Base-by-base conservation (phyloP, 2,888 invertebrate genomes). In the Magallana nippona region DNA sequence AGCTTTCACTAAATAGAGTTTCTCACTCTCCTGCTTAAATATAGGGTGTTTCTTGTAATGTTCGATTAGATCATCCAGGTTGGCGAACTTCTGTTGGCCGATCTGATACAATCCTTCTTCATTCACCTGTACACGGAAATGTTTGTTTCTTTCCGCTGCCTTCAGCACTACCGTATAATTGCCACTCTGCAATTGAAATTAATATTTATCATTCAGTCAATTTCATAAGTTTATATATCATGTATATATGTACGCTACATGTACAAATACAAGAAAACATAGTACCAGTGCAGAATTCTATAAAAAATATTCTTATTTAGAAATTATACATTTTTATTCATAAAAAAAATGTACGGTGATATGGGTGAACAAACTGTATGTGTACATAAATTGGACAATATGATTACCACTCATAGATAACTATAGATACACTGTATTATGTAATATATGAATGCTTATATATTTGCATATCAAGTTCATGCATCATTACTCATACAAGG, bases 1-100 rank as follows among this genome's bases (percentile, higher is more conserved):
- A 89, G 99, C 97, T 92, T 98, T 97, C 93, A 99, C 97, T 91
- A 99, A 96, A 95, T 98, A 99, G 86, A 99, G 96, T 95, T 98
- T 99, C 95, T 99, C 99, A 90, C 87, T 86, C 56, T 94, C 94
- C 91, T 98, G 98, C 95, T 98, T 97, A 95, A 98, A 99, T 94
- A 99, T 99, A 91, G 99, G 99, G 92, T 99, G 98, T 94, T 98
- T 97, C 96, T 98, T 98, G 96, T 99, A 99, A 95, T 99, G 99
- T 94, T 98, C 97, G 91, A 99, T 98, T 91, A 99, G 96, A 94
- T 98, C 98, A 94, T 99, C 98, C 93, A 99, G 95, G 84, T 97
- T 96, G 92, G 97, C 97, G 95, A 99, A 99, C 95, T 98, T 98
- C 94, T 99, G 97, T 95, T 98, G 98, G 77, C 99, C 99, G 95